Base-by-base conservation (phyloP, 2,888 invertebrate genomes). In the Platynereis dumerilii region DNA sequence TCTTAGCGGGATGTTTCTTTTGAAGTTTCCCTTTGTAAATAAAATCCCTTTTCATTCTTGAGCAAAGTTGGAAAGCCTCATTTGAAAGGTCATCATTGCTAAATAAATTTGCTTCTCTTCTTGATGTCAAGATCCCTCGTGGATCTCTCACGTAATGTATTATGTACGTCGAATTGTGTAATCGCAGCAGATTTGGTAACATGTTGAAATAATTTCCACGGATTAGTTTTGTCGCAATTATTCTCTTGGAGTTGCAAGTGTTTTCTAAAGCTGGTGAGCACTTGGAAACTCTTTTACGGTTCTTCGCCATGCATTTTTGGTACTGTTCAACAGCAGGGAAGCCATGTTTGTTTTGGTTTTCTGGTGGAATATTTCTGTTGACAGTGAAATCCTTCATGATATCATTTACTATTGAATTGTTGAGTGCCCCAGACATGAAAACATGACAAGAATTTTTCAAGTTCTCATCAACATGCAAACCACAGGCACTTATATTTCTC, bases 401-500 rank as follows among this genome's bases (percentile, higher is more conserved):
- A 3, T 48, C 48, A n/a, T 48, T 48, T n/a, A 20, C 48, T n/a
- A n/a, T n/a, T 5, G n/a, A 22, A 20, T 22, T 48, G 17, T 48
- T 48, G 48, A 20, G 48, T 5, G 17, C 48, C 5, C 7, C n/a
- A n/a, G n/a, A 5, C 48, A 48, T n/a, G 48, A 10, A 48, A 7
- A 20, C n/a, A n/a, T 48, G 48, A n/a, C 48, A 48, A 10, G 20
- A 20, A n/a, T 48, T 48, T 48, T 48, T n/a, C n/a, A 48, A n/a
- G 48, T 22, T 48, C 22, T 48, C 17, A 20, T 48, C 48, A 12
- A 34, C 34, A 12, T 34, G 34, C 12, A 34, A 34, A 5, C 34
- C 34, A 34, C 34, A 34, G 12, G 34, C 34, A 34, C 7, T 34
- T 5, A 34, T 34, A 34, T 5, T 5, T 12, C 12, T 12, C 12